phyloP scores from a whole-genome alignment of 2,797 vertebrate genomes.

The Tarsius wallacei region DNA sequence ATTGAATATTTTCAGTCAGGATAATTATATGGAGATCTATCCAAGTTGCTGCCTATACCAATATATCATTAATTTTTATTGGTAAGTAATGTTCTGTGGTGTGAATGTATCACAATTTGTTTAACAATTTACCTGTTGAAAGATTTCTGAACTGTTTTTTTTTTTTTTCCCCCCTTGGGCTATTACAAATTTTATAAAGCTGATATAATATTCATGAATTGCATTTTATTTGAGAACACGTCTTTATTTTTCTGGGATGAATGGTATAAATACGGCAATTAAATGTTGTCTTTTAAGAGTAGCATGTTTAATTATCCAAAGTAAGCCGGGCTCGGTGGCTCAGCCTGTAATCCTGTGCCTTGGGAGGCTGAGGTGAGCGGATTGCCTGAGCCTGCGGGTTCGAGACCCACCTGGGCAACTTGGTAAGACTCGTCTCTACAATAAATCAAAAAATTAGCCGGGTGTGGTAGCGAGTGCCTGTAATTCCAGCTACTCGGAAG shows the following conservation, averaged over 20 bases:
- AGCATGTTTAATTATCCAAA: too few species aligned
- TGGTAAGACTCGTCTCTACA: too few species aligned
- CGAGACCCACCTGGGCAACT: too few species aligned
- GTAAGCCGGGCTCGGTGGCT: too few species aligned
- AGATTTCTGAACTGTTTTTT: not conserved
- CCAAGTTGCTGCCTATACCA: not conserved
- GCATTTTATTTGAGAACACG: not conserved
- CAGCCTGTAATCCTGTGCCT: too few species aligned
- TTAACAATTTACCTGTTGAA: not conserved
- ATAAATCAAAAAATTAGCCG: too few species aligned
- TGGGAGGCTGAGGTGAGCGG: too few species aligned
- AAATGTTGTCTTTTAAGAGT: not conserved
- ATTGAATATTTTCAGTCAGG: not conserved
- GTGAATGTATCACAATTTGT: not conserved
- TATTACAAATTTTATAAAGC: not conserved
- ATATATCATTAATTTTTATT: not conserved
- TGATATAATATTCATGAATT: not conserved
- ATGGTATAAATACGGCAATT: not conserved
- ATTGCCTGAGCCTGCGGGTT: too few species aligned
- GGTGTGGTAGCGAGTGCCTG: too few species aligned
- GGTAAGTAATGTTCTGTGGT: not conserved
- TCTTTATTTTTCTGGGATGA: not conserved
- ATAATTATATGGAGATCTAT: not conserved
- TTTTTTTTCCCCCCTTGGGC: too few species aligned
- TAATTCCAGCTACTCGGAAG: too few species aligned